Base-by-base conservation (phyloP, 2,113 vertebrate genomes). In the Sapayoa aenigma region DNA sequence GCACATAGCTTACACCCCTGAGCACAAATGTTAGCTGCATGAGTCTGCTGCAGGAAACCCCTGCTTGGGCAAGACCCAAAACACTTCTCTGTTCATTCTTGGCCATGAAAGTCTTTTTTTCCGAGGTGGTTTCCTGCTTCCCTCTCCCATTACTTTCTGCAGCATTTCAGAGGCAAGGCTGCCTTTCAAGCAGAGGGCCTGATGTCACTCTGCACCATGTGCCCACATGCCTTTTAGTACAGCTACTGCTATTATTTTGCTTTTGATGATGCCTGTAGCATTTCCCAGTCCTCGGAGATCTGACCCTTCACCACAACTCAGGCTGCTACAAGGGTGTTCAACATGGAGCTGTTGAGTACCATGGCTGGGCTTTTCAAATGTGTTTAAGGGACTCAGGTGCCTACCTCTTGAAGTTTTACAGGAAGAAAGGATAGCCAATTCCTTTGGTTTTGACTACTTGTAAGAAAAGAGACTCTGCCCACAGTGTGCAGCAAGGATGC, bases 401-500 rank as follows among this genome's bases (percentile, higher is more conserved):
- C 47, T 63, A 11, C 20, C 14, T 60, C 30, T 52, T 47, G 9
- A 79, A 44, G 56, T 39, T 88, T 92, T 89, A 60, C 52, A 60
- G 41, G 65, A 71, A 47, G 33, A 77, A 44, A 66, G 24, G 22
- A 46, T 4, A 3, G 10, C 11, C 87, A 87, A 65, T 56, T 72
- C 79, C 33, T 94, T 84, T 47, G 39, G 35, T 80, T 84, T 63
- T 35, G 23, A 39, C 30, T 47, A 24, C 24, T 84, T 83, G 12
- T 47, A 87, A 78, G 69, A 72, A 59, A 85, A 91, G 42, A 85
- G n/a, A 8, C 11, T 84, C 21, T 66, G 35, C 39, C 59, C 47
- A 52, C 1, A 4, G 4, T 0, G 1, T 41, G 28, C 1, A 4
- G n/a, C 27, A 78, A 65, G n/a, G 25, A 68, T 0, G 0, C 49